These are phyloP conservation scores for Seira musarum DNA, from an alignment of 2,888 invertebrate species.

Conservation along the genomic window DNA sequence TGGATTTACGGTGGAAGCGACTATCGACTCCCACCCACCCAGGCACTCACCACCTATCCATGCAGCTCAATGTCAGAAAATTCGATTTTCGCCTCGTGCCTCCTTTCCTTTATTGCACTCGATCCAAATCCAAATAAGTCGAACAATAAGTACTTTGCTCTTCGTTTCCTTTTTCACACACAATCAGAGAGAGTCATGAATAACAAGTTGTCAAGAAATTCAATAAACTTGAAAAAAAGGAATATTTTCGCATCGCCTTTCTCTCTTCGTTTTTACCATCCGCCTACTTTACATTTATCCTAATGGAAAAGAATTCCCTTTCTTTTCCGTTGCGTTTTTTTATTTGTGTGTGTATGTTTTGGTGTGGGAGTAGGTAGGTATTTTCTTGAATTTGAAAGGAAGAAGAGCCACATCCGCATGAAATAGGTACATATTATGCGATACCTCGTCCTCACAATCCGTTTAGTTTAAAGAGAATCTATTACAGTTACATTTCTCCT, in stretches of 20 bases:
- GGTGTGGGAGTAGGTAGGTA: background rate
- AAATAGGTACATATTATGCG: background rate
- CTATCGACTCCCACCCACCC: no score
- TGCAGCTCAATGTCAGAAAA: background rate
- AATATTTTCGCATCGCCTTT: background rate
- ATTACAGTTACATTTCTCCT: background rate
- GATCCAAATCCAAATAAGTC: no score
- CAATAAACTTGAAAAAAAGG: conserved; percentile 37
- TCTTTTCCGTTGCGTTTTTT: background rate
- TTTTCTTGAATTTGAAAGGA: no score
- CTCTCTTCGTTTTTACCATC: no score
- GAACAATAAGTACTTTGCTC: background rate
- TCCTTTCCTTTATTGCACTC: no score
- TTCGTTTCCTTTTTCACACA: background rate
- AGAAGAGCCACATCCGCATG: background rate
- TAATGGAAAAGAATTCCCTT: background rate
- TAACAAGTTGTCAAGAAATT: conserved; percentile 57
- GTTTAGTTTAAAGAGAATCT: background rate
- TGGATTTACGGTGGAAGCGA: no score
- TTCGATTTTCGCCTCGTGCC: background rate
- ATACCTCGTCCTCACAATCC: no score
- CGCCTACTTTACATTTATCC: background rate
- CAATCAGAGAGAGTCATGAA: conserved; percentile 44
- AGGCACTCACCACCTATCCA: no score
- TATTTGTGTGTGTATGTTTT: background rate